These are phyloP conservation scores for Eueremaeus valkanovi DNA, from an alignment of 2,888 invertebrate genomes.

Conservation along the genomic window DNA sequence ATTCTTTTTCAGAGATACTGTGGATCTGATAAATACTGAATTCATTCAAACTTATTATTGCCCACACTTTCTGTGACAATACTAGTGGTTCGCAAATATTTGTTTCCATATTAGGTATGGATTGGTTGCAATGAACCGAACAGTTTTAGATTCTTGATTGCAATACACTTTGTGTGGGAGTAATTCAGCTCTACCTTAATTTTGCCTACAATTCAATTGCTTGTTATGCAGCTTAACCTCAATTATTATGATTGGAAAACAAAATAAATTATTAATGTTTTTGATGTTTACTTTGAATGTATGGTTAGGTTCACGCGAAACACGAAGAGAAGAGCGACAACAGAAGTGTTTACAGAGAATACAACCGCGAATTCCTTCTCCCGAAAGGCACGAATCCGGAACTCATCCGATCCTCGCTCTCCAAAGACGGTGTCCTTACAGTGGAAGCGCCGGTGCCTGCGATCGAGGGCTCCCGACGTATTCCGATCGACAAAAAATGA, in stretches of 20 bases:
- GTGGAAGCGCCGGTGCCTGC: constrained; percentile 95
- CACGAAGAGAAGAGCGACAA: constrained; percentile 97
- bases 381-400: constrained; percentile 97
- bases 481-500: constrained; percentile 61
- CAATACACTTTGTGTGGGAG: neutral
- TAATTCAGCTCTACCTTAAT: neutral
- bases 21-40: no score
- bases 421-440: constrained; percentile 92
- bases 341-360: constrained; percentile 94
- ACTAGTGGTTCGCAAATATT: neutral
- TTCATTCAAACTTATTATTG: neutral
- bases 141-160: neutral
- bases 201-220: neutral
- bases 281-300: constrained; percentile 6
- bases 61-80: constrained; percentile 26
- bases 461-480: constrained; percentile 71
- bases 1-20: no score
- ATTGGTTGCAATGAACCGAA: constrained; percentile 22
- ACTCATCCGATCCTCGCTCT: constrained; percentile 88
- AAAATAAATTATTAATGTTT: neutral
- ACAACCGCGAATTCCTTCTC: constrained; percentile 93
- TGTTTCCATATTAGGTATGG: constrained; percentile 12
- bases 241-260: neutral
- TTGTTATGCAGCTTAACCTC: neutral
- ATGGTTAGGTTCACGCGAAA: constrained; percentile 84